Percentiles rank a stretch among this genome's conserved stretches.
Conservation (phyloP, 2,113 vertebrate genomes). For the Podilymbus podiceps region DNA sequence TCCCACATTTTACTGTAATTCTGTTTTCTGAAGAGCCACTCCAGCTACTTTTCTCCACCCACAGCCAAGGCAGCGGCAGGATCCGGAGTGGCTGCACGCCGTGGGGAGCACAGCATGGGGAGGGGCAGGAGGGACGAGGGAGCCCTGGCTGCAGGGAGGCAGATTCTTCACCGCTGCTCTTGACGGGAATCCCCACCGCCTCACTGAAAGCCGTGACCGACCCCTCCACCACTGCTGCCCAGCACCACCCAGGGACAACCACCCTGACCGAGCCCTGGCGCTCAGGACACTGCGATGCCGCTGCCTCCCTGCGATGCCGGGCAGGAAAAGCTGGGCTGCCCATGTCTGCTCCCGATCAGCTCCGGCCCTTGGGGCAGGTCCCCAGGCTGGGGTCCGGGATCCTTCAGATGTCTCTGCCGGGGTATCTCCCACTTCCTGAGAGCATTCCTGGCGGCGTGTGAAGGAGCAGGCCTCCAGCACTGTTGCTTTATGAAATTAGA, state of each 20-base stretch:
- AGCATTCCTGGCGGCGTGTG: neutral
- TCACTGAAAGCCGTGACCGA: neutral
- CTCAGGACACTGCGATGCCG: fast-evolving
- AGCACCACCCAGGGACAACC: too few relatives aligned
- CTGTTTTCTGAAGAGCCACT: neutral
- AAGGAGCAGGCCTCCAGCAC: neutral
- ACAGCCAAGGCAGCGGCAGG: neutral
- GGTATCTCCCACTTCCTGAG: neutral
- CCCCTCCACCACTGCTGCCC: neutral
- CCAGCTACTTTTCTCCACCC: neutral
- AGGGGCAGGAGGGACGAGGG: neutral
- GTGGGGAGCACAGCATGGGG: fast-evolving
- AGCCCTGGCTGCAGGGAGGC: neutral
- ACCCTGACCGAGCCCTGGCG: fast-evolving
- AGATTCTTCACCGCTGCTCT: neutral
- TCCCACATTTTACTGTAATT: slow-evolving; percentile 18
- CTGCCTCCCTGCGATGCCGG: neutral
- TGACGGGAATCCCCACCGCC: neutral
- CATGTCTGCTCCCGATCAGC: fast-evolving
- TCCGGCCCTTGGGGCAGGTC: neutral
- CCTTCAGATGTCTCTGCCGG: neutral
- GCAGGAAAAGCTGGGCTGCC: neutral
- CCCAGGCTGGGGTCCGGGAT: too few relatives aligned
- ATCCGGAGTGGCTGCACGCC: neutral
- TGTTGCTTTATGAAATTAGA: fast-evolving